Conservation (phyloP, 2,113 vertebrate species). For the Sturnira hondurensis region DNA sequence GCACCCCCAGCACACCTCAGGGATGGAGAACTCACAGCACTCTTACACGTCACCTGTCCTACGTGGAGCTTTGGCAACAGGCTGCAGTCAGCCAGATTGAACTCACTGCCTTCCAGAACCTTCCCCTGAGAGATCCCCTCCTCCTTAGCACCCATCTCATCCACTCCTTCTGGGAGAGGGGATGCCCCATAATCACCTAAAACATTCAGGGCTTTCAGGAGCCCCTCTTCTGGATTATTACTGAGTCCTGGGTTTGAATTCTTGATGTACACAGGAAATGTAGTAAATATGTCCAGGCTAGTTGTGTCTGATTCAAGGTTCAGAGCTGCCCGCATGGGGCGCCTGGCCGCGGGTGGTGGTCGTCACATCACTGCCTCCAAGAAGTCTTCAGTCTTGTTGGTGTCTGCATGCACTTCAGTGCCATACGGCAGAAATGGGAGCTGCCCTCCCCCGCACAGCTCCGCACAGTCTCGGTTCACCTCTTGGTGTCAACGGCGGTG, state of each 20-base stretch:
- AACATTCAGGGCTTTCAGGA: too few species aligned
- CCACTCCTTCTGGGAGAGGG: too few species aligned
- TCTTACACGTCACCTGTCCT: too few species aligned
- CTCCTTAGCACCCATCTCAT: too few species aligned
- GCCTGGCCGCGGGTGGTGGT: too few species aligned
- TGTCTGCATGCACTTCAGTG: constrained; percentile 91
- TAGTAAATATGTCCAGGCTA: constrained; percentile 89
- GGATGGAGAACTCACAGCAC: too few species aligned
- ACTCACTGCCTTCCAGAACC: too few species aligned
- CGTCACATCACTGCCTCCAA: constrained; percentile 86
- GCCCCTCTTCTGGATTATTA: constrained; percentile 61
- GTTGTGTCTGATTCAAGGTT: constrained; percentile 94
- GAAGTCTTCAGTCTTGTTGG: constrained; percentile 95
- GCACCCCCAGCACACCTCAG: too few species aligned
- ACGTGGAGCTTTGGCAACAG: too few species aligned
- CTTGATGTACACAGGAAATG: constrained; percentile 93
- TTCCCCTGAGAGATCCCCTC: too few species aligned
- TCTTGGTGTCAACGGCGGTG: constrained; percentile 92
- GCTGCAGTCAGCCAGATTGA: too few species aligned
- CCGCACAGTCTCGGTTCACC: constrained; percentile 90
- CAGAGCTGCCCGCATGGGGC: constrained; percentile 86
- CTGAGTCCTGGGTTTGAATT: constrained; percentile 91
- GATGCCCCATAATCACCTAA: too few species aligned
- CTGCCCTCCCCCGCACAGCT: constrained; percentile 90
- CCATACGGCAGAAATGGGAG: constrained; percentile 90